Evolutionary conservation across 2,797 vertebrate genomes (phyloP), one percentile per base, ranked within the genome.

Genomic region (Aselliscus stoliczkanus): DNA sequence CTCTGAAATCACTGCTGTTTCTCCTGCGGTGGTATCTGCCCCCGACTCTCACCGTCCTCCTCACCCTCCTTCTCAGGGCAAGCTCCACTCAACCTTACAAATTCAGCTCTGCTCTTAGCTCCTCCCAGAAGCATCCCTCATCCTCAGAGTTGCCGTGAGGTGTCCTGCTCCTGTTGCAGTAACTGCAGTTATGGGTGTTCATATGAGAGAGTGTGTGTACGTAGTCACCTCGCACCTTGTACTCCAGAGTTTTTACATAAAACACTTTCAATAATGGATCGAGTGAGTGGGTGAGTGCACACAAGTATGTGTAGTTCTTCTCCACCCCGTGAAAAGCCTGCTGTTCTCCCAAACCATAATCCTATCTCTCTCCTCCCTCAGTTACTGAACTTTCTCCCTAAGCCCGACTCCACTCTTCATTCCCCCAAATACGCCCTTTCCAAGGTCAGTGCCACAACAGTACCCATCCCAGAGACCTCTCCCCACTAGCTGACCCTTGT

Each of bases 401-500:
- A 70, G 20, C 54, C 54, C 1, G 5, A 15, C n/a, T 12, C 60
- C 7, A 60, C 23, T 60, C 37, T n/a, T 56, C 23, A 2, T 42
- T 58, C 42, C 23, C 39, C 31, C 18, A 2, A 20, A 82, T 65
- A 58, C 14, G n/a, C 27, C 64, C 37, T 70, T n/a, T 27, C 20
- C 2, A 10, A 42, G 44, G 37, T n/a, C 47, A 64, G 0, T 29
- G 62, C 4, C 0, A 5, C 27, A 31, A 1, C 7, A 6, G 4
- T 20, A 21, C 13, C 60, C 39, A 21, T 15, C 29, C 54, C 17
- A 4, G 44, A 6, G 34, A 15, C 29, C 54, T 1, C 14, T 3
- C 17, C 13, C 13, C 14, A 1, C 12, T 0, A 5, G 0, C n/a
- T 13, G 44, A 34, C 14, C 52, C 56, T 17, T 12, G 29, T 10